phyloP scores from a whole-genome alignment of 1,140 invertebrate species.

The Cheumatopsyche charites region DNA sequence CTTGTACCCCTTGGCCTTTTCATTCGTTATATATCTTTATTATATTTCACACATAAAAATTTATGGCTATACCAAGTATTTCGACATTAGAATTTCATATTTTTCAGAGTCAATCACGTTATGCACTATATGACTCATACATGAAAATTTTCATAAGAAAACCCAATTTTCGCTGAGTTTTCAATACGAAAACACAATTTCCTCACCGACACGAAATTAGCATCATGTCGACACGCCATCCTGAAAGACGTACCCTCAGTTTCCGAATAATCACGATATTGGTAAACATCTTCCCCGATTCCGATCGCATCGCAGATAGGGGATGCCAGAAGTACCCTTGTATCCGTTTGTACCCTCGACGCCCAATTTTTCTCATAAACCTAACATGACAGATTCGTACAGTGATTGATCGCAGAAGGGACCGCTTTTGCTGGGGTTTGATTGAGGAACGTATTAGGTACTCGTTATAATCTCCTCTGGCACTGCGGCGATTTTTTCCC shows the following conservation, averaged over 20 bases:
- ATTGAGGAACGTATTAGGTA: conserved; percentile 49
- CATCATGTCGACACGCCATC: neutral
- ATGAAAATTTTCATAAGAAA: no score
- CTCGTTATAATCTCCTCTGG: conserved; percentile 47
- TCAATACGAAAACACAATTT: neutral
- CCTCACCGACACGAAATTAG: neutral
- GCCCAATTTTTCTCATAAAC: conserved; percentile 64
- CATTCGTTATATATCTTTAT: no score
- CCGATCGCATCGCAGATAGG: conserved; percentile 12
- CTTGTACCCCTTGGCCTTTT: no score
- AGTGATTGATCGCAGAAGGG: conserved; percentile 59
- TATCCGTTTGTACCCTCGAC: neutral
- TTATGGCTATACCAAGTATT: no score
- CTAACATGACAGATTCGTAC: conserved; percentile 64
- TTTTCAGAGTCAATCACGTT: no score
- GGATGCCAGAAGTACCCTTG: conserved; percentile 15
- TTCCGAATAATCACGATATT: conserved; percentile 33
- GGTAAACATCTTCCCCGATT: conserved; percentile 35
- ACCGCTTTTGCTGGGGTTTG: conserved; percentile 46
- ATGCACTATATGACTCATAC: no score
- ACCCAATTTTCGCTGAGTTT: no score
- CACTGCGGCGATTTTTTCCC: conserved; percentile 24
- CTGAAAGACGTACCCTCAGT: conserved; percentile 9
- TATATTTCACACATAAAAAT: no score
- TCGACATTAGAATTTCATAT: no score